Evolutionary conservation across 2,888 invertebrate species (phyloP), one percentile per base, ranked within the genome.

Genomic region (Andrena camellia): DNA sequence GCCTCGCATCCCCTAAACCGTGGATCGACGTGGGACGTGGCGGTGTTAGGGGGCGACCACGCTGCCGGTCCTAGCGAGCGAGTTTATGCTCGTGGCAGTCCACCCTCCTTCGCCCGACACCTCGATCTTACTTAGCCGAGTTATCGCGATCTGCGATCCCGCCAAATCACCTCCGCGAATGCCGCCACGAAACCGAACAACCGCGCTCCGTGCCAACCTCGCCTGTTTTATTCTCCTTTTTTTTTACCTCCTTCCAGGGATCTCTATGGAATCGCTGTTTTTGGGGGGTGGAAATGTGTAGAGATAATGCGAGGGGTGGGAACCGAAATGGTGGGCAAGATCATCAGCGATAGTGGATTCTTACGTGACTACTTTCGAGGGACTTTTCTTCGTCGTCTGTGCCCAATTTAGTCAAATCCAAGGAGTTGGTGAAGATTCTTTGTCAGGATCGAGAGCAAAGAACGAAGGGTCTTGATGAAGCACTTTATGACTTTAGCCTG

Each of bases 1-100:
- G 93, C 90, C 90, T 90, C 88, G 93, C 92, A 93, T 93, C 86
- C 88, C 90, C 89, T 88, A 90, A 82, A 78, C 69, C 71, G 74
- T 48, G 52, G 75, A 71, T 78, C 83, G 77, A 74, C 81, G 72
- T 23, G 33, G 66, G 52, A 29, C n/a, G n/a, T n/a, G 10, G 5
- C 42, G 42, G 42, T 42, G 42, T 42, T 42, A 42, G 31, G 6
- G 29, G n/a, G 4, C 20, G 26, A 57, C 10, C 35, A n/a, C 0
- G 33, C 8, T 20, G 54, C 1, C 20, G 35, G n/a, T 42, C 17
- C 42, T 17, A 42, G 42, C 17, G 4, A 26, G 64, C 2, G 42
- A 35, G 76, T 69, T 81, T 76, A 83, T 67, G 76, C 72, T 71
- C 48, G 67, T 35, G 75, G 71, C 68, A 57, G 78, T 86, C 85